Conservation (phyloP, 2,113 vertebrate genomes). For the Cynoglossus semilaevis region DNA sequence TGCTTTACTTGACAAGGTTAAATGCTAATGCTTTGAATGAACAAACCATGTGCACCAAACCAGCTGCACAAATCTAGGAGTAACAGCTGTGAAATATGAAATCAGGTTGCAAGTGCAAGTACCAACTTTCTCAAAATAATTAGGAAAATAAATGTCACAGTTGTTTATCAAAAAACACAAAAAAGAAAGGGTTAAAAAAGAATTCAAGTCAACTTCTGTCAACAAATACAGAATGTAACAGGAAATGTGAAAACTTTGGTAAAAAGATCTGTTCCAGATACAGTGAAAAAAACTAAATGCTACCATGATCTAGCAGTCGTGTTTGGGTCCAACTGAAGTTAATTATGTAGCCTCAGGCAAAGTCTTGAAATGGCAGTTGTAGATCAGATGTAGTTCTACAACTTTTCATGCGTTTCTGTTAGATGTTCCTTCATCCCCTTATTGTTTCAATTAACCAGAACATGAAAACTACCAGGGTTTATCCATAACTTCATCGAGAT, state of each 20-base stretch:
- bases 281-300: too few relatives aligned
- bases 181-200: neutral
- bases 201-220: neutral
- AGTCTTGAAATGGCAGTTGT: neutral
- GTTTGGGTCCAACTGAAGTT: neutral
- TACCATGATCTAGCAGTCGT: neutral
- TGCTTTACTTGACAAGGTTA: slow-evolving; percentile 35
- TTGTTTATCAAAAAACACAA: too few relatives aligned
- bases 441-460: too few relatives aligned
- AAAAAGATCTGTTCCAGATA: neutral
- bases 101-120: too few relatives aligned
- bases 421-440: neutral
- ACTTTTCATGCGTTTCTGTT: neutral
- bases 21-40: neutral
- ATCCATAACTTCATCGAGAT: too few relatives aligned
- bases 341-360: neutral
- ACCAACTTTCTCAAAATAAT: too few relatives aligned
- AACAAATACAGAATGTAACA: too few relatives aligned
- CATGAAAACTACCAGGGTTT: too few relatives aligned
- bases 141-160: too few relatives aligned
- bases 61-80: neutral
- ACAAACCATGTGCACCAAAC: neutral
- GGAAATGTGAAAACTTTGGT: neutral
- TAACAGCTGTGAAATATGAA: too few relatives aligned
- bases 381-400: neutral